Conservation (phyloP, 2,888 invertebrate genomes). For the Griposia aprilina region DNA sequence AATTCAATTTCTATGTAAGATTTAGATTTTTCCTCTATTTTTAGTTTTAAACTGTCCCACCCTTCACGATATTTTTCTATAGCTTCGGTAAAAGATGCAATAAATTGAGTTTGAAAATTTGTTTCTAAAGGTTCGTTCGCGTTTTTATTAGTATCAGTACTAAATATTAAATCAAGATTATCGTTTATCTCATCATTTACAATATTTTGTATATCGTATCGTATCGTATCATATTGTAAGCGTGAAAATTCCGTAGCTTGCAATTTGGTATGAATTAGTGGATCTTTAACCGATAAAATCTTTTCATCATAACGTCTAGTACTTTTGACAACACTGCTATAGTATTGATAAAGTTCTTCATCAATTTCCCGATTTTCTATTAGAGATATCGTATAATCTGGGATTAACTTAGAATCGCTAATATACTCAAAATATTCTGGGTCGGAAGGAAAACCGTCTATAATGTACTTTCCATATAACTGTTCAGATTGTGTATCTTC, state of each 20-base stretch:
- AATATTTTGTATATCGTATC: conserved; percentile 72
- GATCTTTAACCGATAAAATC: conserved; percentile 77
- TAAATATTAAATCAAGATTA: conserved; percentile 53
- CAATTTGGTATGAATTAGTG: conserved; percentile 79
- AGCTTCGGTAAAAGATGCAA: conserved; percentile 72
- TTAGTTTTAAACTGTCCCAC: conserved; percentile 82
- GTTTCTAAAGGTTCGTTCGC: conserved; percentile 66
- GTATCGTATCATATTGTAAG: conserved; percentile 41
- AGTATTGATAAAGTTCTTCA: conserved; percentile 77
- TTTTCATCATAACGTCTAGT: conserved; percentile 78
- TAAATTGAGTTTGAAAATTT: conserved; percentile 48
- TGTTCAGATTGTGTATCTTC: conserved; percentile 72
- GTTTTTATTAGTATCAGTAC: conserved; percentile 23
- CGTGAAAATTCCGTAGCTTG: conserved; percentile 59
- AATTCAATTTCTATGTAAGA: conserved; percentile 86
- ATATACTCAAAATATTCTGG: conserved; percentile 87
- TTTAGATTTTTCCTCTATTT: conserved; percentile 83
- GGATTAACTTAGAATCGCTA: conserved; percentile 81
- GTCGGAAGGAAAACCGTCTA: conserved; percentile 91
- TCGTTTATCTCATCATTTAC: conserved; percentile 69
- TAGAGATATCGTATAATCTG: conserved; percentile 90
- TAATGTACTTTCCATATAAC: conserved; percentile 90
- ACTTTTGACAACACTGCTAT: conserved; percentile 77
- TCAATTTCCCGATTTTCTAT: conserved; percentile 88
- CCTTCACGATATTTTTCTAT: conserved; percentile 83